Evolutionary conservation across 2,888 invertebrate genomes (phyloP).

Genomic region (Clepsis dumicolana): DNA sequence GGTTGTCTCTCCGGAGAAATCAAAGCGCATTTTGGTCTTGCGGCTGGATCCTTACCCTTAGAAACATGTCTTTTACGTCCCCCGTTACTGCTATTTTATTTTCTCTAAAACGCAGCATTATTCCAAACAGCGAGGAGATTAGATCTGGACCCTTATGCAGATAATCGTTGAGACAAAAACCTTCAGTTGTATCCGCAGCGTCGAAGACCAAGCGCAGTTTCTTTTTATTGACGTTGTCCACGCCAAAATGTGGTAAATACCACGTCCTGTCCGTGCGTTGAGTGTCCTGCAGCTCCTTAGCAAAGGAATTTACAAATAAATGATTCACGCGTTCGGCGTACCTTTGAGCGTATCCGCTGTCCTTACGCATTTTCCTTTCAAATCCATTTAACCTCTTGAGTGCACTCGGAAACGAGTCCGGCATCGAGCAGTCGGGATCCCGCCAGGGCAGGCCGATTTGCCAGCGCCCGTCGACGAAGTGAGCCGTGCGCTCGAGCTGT

Average conservation of each 20-base stretch:
- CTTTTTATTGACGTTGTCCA: constrained; percentile 49
- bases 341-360: constrained; percentile 36
- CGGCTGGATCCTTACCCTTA: constrained; percentile 50
- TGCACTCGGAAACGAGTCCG: constrained; percentile 46
- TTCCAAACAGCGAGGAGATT: constrained; percentile 53
- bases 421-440: constrained; percentile 42
- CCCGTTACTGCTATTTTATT: constrained; percentile 55
- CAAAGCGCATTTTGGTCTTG: constrained; percentile 55
- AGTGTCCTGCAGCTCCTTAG: constrained; percentile 34
- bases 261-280: constrained; percentile 34
- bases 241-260: constrained; percentile 52
- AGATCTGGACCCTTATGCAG: constrained; percentile 49
- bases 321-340: constrained; percentile 48
- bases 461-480: constrained; percentile 45
- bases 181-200: constrained; percentile 43
- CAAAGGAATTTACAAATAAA: constrained; percentile 48
- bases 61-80: constrained; percentile 55
- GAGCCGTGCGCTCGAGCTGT: constrained; percentile 43
- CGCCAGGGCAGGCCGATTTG: constrained; percentile 49
- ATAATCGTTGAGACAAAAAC: constrained; percentile 48
- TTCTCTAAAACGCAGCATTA: constrained; percentile 60
- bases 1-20: constrained; percentile 52
- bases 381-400: constrained; percentile 44
- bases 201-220: constrained; percentile 48
- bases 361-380: constrained; percentile 44